Percentiles rank a stretch among this genome's conserved stretches.
Evolutionary conservation across 2,888 invertebrate genomes (phyloP).

Genomic region (Leptothorax acervorum): DNA sequence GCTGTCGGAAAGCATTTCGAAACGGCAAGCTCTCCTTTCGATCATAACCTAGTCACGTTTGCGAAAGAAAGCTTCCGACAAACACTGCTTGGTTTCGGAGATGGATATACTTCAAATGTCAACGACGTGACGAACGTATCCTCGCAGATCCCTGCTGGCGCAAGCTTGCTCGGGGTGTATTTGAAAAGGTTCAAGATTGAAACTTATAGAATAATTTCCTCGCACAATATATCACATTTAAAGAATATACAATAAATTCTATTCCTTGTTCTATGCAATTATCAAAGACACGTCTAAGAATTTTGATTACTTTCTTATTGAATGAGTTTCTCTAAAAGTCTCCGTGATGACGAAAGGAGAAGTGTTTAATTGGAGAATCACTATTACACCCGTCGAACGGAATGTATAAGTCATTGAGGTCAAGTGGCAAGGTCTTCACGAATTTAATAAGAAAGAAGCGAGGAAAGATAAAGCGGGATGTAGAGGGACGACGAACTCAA

Average conservation of each 20-base stretch:
- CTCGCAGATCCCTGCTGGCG: constrained; percentile 55
- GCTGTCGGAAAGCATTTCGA: constrained; percentile 54
- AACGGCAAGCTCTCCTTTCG: constrained; percentile 58
- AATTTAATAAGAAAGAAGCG: constrained; percentile 54
- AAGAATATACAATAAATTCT: background rate
- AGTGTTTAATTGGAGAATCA: constrained; percentile 19
- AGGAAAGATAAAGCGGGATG: constrained; percentile 25
- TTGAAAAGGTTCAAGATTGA: constrained; percentile 66
- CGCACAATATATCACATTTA: background rate
- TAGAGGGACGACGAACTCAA: constrained; percentile 45
- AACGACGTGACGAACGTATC: constrained; percentile 70
- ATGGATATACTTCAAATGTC: constrained; percentile 70
- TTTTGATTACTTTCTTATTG: background rate
- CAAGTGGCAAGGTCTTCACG: constrained; percentile 54
- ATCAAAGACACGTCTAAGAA: background rate
- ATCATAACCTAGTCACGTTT: constrained; percentile 76
- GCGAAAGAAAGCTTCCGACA: constrained; percentile 72
- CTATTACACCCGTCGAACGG: background rate
- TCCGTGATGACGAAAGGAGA: background rate
- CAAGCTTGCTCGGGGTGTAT: constrained; percentile 56
- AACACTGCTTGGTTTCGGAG: constrained; percentile 62
- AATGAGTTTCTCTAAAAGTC: background rate
- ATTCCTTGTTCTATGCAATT: background rate
- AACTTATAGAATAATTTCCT: constrained; percentile 52
- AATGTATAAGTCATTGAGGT: constrained; percentile 51